phyloP scores from a whole-genome alignment of 2,888 invertebrate species.

The Norana najaformis region DNA sequence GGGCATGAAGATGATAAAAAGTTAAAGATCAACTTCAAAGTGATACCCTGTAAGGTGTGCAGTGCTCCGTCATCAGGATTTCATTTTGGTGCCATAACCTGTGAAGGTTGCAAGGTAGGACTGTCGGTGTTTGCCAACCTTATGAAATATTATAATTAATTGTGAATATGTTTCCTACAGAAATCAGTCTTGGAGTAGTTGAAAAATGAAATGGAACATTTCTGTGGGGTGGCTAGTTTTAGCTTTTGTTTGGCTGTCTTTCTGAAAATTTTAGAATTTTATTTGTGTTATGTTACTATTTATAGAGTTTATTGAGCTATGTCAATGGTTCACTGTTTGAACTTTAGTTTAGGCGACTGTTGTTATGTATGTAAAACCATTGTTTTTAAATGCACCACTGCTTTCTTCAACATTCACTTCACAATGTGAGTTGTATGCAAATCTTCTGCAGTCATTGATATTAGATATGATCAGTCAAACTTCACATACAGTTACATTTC shows the following conservation, averaged over 20 bases:
- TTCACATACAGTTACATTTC: too few relatives aligned
- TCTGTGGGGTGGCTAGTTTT: background rate
- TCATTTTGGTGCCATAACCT: constrained; percentile 62
- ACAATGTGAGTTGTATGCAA: too few relatives aligned
- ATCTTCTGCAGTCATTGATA: too few relatives aligned
- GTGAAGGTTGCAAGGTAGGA: constrained; percentile 62
- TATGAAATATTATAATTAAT: background rate
- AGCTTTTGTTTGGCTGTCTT: background rate
- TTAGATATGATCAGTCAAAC: too few relatives aligned
- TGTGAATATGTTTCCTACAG: background rate
- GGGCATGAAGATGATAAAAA: constrained; percentile 45
- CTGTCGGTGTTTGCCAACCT: background rate
- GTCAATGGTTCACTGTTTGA: too few relatives aligned
- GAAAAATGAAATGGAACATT: too few relatives aligned
- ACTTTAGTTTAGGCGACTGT: too few relatives aligned
- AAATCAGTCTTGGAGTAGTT: background rate
- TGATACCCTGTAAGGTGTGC: constrained; percentile 60
- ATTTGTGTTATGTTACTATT: background rate
- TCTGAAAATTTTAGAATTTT: background rate
- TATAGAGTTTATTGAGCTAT: too few relatives aligned
- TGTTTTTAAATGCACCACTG: too few relatives aligned
- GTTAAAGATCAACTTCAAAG: constrained; percentile 45
- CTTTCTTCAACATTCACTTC: too few relatives aligned
- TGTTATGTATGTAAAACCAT: too few relatives aligned
- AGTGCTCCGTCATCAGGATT: constrained; percentile 60